These are phyloP conservation scores for Fukomys damarensis DNA, from an alignment of 2,113 vertebrate species.

Conservation along the genomic window DNA sequence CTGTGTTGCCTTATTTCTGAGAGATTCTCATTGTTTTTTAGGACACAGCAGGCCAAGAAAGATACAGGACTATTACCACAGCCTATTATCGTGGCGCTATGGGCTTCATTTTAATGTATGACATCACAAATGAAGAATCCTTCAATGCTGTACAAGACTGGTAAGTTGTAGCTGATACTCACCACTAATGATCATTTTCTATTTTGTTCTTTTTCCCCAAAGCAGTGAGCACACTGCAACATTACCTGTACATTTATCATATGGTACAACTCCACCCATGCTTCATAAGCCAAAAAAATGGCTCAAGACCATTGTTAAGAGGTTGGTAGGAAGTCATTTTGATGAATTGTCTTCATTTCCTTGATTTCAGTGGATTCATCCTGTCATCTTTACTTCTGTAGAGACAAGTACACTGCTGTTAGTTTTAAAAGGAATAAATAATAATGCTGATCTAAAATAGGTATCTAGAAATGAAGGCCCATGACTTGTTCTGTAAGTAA, in stretches of 20 bases:
- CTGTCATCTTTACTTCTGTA: background rate
- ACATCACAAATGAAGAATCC: constrained; percentile 94
- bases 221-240: background rate
- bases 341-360: background rate
- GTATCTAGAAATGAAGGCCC: background rate
- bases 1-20: background rate
- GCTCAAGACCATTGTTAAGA: background rate
- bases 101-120: constrained; percentile 96
- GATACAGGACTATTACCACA: constrained; percentile 94
- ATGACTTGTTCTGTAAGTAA: background rate
- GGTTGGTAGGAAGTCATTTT: background rate
- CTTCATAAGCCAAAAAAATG: background rate
- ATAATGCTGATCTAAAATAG: background rate
- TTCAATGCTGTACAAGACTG: constrained; percentile 94
- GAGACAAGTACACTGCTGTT: background rate
- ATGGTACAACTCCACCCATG: background rate
- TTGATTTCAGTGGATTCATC: background rate
- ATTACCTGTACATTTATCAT: background rate
- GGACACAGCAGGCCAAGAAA: constrained; percentile 94
- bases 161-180: constrained; percentile 84
- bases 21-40: constrained; percentile 75
- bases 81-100: constrained; percentile 94
- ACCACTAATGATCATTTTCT: background rate
- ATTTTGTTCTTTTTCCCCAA: background rate
- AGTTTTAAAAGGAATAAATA: background rate